Evolutionary conservation across 1,140 invertebrate species (phyloP).

Genomic region (Drosophila teissieri): DNA sequence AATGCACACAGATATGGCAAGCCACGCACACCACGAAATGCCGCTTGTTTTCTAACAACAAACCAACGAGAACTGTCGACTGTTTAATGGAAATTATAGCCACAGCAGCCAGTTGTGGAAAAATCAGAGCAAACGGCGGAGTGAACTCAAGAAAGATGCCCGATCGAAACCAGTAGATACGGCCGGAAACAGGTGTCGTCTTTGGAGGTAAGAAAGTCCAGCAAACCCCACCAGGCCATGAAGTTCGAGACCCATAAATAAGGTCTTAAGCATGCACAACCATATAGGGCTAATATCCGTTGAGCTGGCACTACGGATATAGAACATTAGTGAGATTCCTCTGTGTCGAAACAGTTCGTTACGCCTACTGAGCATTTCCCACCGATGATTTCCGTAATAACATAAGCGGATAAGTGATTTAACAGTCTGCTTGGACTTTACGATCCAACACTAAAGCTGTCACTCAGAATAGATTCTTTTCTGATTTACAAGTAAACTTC

Average conservation of each 20-base stretch:
- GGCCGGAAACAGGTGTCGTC: conserved; percentile 76
- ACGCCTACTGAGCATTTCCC: conserved; percentile 14
- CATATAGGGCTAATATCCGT: conserved; percentile 26
- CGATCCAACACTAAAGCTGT: too few species aligned
- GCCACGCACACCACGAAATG: conserved; percentile 6
- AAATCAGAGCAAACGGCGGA: conserved; percentile 10
- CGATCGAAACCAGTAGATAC: conserved; percentile 47
- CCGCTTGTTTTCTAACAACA: conserved; percentile 35
- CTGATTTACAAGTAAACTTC: too few species aligned
- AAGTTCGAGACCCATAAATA: conserved; percentile 27
- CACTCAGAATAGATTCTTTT: too few species aligned
- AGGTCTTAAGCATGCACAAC: conserved; percentile 21
- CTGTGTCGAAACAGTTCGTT: not conserved
- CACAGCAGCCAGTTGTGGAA: conserved; percentile 19
- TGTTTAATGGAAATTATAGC: conserved; percentile 71
- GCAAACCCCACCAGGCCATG: conserved; percentile 11
- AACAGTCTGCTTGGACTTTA: not conserved
- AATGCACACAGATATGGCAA: conserved; percentile 23
- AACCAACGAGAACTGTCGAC: conserved; percentile 38
- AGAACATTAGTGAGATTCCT: conserved; percentile 18
- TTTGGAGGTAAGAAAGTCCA: conserved; percentile 26
- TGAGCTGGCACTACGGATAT: conserved; percentile 21
- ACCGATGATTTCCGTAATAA: not conserved
- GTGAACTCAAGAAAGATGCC: conserved; percentile 15
- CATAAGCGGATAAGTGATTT: conserved; percentile 6